Conservation (phyloP, 1,140 invertebrate species). For the Temnothorax curvispinosus region DNA sequence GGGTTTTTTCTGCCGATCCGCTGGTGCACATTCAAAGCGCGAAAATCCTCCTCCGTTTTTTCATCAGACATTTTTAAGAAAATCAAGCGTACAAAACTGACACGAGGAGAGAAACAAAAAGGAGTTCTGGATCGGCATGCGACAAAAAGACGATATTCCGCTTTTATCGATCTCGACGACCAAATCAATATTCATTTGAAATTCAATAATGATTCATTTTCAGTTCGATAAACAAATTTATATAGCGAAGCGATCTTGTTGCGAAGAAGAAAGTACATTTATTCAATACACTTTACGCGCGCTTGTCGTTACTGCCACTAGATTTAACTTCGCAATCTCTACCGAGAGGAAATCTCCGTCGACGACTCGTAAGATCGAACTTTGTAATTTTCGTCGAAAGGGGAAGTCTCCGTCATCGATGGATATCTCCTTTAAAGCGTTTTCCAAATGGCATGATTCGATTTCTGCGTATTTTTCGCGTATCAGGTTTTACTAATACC, state of each 20-base stretch:
- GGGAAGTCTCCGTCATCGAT: constrained; percentile 3
- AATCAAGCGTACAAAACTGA: constrained; percentile 40
- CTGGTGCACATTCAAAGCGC: constrained; percentile 1
- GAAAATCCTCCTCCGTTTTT: background rate
- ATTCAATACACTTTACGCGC: background rate
- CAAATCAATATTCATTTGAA: background rate
- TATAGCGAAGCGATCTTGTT: background rate
- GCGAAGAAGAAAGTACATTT: background rate
- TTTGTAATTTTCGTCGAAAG: constrained; percentile 11
- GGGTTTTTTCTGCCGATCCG: constrained; percentile 28
- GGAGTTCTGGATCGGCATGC: background rate
- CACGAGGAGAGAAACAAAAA: background rate
- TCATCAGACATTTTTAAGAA: constrained; percentile 2
- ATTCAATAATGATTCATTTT: background rate
- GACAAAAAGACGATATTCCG: constrained; percentile 16
- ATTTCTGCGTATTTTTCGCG: constrained; percentile 5
- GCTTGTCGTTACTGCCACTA: background rate
- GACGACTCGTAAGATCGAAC: constrained; percentile 8
- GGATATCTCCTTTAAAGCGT: background rate
- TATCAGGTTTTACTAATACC: background rate
- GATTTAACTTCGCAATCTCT: constrained; percentile 9
- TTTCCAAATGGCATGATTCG: background rate
- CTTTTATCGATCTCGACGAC: constrained; percentile 51
- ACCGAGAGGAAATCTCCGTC: constrained; percentile 4
- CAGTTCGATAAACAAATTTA: background rate